A percentile compares a stretch with the other conserved stretches of the same genome.
Evolutionary conservation across 2,113 vertebrate species (phyloP).

Genomic region (Forbesichthys papilliferus): DNA sequence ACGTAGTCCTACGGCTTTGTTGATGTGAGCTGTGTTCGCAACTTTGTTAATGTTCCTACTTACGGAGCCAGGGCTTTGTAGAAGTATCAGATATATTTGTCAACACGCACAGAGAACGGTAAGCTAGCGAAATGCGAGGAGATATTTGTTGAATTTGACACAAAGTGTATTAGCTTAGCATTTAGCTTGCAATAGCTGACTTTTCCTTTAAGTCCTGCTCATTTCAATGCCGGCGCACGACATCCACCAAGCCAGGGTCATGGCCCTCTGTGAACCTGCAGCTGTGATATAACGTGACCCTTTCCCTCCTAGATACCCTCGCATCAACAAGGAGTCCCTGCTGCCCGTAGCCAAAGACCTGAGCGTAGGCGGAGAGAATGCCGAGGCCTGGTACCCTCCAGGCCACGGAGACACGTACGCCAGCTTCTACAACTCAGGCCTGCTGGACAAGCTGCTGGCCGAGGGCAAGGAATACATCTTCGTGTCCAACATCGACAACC

Average conservation of each 20-base stretch:
- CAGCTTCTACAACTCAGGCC: constrained; percentile 92
- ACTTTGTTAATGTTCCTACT: too few relatives aligned
- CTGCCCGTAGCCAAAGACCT: constrained; percentile 88
- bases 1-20: too few relatives aligned
- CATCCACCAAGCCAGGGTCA: neutral
- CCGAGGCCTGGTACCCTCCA: constrained; percentile 94
- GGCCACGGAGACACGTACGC: constrained; percentile 95
- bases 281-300: neutral
- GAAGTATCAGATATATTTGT: too few relatives aligned
- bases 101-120: too few relatives aligned
- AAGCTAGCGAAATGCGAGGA: too few relatives aligned
- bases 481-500: constrained; percentile 97
- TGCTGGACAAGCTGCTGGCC: constrained; percentile 85
- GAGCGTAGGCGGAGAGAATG: constrained; percentile 83
- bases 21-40: too few relatives aligned
- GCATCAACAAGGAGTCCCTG: constrained; percentile 96
- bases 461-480: constrained; percentile 97
- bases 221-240: neutral
- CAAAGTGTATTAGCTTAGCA: too few relatives aligned
- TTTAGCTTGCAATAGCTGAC: too few relatives aligned
- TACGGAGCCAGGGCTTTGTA: too few relatives aligned
- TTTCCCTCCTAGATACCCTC: constrained; percentile 83
- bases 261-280: neutral
- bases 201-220: too few relatives aligned
- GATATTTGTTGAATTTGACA: too few relatives aligned